Conservation (phyloP, 2,797 vertebrate genomes). For the Enteromius mattozi region DNA sequence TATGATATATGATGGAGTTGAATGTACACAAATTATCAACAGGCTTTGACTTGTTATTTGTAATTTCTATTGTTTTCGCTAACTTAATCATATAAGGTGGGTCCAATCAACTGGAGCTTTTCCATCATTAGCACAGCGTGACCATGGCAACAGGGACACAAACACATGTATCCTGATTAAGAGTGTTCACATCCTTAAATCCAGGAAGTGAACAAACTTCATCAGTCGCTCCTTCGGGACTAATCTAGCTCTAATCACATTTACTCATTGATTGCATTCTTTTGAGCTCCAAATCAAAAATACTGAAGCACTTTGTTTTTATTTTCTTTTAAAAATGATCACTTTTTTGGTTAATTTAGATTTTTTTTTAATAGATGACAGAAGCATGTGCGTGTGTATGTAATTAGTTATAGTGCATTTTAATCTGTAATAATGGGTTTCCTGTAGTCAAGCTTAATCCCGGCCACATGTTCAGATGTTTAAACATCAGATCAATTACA, state of each 20-base stretch:
- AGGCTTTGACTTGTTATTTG: background rate
- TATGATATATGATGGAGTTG: background rate
- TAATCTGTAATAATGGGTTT: conserved; percentile 74
- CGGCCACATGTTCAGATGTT: conserved; percentile 75
- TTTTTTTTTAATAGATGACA: conserved; percentile 46
- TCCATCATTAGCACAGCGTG: background rate
- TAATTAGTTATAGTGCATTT: conserved; percentile 80
- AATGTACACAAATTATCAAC: background rate
- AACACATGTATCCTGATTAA: conserved; percentile 14
- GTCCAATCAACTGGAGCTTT: conserved; percentile 8
- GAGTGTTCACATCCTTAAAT: conserved; percentile 34
- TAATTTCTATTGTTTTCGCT: background rate
- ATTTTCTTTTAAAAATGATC: background rate
- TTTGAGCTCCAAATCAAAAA: background rate
- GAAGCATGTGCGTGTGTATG: conserved; percentile 62
- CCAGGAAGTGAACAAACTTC: conserved; percentile 34
- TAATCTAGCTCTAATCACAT: conserved; percentile 12
- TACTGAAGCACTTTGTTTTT: background rate
- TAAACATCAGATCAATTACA: conserved; percentile 77
- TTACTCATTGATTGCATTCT: background rate
- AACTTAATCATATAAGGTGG: background rate
- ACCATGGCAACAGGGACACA: background rate
- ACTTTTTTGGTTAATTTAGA: conserved; percentile 14
- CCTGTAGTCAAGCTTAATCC: conserved; percentile 74
- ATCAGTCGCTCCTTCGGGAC: background rate